These are phyloP conservation scores for Hyposmocoma kahamanoa DNA, from an alignment of 1,140 invertebrate species.

Conservation along the genomic window DNA sequence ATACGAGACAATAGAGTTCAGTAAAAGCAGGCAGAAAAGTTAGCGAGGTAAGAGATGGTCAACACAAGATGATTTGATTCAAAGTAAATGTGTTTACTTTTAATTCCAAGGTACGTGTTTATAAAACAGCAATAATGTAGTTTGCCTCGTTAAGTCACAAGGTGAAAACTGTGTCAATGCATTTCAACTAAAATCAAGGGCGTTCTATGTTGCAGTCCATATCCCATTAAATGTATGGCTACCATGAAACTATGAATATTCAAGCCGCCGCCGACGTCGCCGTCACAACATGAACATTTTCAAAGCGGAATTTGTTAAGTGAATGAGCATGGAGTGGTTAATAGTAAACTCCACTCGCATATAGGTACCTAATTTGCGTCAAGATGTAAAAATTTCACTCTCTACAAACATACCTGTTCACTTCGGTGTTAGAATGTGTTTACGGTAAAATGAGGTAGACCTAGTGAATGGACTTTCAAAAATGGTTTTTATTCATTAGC, in stretches of 20 bases:
- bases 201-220: neutral
- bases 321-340: neutral
- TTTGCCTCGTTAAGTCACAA: conserved; percentile 2
- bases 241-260: conserved; percentile 3
- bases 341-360: neutral
- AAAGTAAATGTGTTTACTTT: neutral
- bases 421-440: conserved; percentile 11
- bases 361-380: conserved; percentile 39
- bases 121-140: conserved; percentile 2
- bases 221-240: conserved; percentile 18
- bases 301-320: neutral
- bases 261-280: conserved; percentile 10
- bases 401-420: conserved; percentile 32
- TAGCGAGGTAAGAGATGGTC: too few species aligned
- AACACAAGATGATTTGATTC: too few species aligned
- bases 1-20: too few species aligned
- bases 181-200: conserved; percentile 5
- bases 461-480: neutral
- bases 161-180: conserved; percentile 4
- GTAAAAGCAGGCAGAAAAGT: too few species aligned
- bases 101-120: conserved; percentile 1
- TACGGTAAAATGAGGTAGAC: conserved; percentile 10
- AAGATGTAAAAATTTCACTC: conserved; percentile 51
- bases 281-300: neutral
- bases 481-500: neutral